Conservation (phyloP, 2,113 vertebrate genomes). For the Corythaeola cristata region DNA sequence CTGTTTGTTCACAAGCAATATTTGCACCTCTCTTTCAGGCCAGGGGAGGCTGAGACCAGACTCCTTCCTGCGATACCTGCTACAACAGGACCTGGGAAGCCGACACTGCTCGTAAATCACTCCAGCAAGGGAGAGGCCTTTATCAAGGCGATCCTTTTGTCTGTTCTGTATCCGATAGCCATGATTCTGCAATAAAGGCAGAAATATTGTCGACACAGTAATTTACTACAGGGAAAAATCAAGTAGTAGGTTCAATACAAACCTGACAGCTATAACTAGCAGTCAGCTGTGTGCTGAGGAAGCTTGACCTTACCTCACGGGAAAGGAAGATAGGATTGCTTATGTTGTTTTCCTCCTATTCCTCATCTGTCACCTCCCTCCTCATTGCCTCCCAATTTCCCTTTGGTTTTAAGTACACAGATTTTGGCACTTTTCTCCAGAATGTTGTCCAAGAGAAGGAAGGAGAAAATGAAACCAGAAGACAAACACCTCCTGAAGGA, state of each 20-base stretch:
- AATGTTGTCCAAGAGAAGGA: background rate
- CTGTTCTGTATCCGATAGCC: background rate
- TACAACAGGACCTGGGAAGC: conserved; percentile 32
- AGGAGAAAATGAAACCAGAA: background rate
- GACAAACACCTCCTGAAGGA: background rate
- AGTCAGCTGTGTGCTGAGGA: background rate
- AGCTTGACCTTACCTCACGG: background rate
- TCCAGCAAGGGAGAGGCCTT: background rate
- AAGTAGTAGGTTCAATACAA: background rate
- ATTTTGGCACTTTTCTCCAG: background rate
- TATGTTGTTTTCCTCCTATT: background rate
- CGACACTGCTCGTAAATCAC: conserved; percentile 43
- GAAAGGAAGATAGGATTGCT: background rate
- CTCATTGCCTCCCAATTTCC: background rate
- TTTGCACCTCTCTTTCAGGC: conserved; percentile 41
- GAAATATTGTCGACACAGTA: conserved; percentile 10
- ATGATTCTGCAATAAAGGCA: conserved; percentile 9
- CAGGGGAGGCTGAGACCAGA: conserved; percentile 4
- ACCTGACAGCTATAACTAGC: conserved; percentile 16
- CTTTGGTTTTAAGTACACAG: background rate
- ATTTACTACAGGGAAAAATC: conserved; percentile 15
- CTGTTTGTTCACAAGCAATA: background rate
- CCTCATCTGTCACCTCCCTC: background rate
- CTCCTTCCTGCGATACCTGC: conserved; percentile 12
- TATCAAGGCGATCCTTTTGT: background rate